These are phyloP conservation scores for Troilus luridus DNA, from an alignment of 2,888 invertebrate species.

Conservation along the genomic window DNA sequence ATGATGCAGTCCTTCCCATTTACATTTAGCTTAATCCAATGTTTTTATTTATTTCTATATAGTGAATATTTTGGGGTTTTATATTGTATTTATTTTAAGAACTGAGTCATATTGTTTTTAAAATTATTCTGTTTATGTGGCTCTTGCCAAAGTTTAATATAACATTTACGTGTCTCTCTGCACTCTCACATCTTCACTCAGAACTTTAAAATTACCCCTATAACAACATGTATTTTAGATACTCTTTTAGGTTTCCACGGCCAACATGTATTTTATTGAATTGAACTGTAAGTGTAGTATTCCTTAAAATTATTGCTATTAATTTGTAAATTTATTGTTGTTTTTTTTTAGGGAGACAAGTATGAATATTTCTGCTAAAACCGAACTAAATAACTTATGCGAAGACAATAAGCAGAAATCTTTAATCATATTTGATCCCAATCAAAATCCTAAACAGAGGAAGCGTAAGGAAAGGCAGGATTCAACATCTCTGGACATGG, in stretches of 20 bases:
- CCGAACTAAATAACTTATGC: not conserved
- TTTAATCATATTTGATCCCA: constrained; percentile 61
- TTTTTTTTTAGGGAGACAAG: not conserved
- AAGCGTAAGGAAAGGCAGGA: constrained; percentile 78
- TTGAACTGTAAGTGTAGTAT: not conserved
- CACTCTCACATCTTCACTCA: not conserved
- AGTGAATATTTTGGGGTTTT: not conserved
- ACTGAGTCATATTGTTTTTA: constrained; percentile 1
- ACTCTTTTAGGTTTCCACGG: no score
- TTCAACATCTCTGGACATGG: constrained; percentile 62
- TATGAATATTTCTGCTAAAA: constrained; percentile 3
- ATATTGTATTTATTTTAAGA: not conserved
- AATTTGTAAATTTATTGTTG: not conserved
- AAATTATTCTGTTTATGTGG: not conserved
- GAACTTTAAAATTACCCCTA: not conserved
- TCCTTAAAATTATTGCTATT: not conserved
- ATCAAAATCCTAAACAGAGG: constrained; percentile 69
- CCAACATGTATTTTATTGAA: no score
- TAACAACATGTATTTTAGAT: no score
- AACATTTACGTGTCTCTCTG: not conserved
- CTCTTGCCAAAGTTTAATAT: constrained; percentile 3
- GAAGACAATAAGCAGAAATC: constrained; percentile 52
- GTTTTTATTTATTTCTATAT: not conserved
- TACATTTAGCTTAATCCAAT: not conserved
- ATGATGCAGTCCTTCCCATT: not conserved